Evolutionary conservation across 23 tunicate species (phyloP), one percentile per base, ranked within the genome.

Genomic region (Halocynthia roretzi): DNA sequence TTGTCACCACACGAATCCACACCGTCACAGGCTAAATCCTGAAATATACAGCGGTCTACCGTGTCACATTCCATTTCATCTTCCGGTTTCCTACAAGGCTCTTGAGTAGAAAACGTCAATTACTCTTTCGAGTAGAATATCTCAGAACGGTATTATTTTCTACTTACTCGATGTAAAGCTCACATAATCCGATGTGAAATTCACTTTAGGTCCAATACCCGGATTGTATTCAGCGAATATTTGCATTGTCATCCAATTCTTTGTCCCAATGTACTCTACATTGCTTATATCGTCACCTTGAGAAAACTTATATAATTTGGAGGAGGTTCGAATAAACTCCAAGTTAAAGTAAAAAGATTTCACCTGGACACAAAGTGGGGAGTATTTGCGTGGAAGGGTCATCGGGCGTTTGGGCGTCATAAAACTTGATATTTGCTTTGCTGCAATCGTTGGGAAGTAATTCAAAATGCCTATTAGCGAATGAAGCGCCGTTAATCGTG

Each of bases 1-100:
- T 74, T 74, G 75, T 92, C 98, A 6, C 98, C 98, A 50, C 98
- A 92, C 19, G 92, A 85, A 50, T 92, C 92, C 9, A 86, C 51
- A 5, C 85, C 87, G 70, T 92, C 98, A 61, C 98, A 92, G 54
- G 81, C 61, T 55, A 92, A 44, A 21, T 55, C 84, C 14, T 83
- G 61, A 57, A 67, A 86, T 72, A 92, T 86, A 66, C 98, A 92
- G 6, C 87, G 77, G 6, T 74, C 63, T 74, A 54, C 56, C 19
- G 61, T 74, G 50, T 75, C 67, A 49, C 98, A 92, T 54, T 63
- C 18, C 54, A 85, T 48, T 61, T 92, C 89, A 10, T 14, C 51
- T 12, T 22, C 65, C 8, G 87, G 78, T 15, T 82, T 69, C 48
- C 23, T 68, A 52, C 98, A 92, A 5, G 98, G 98, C 18, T 82